phyloP scores from a whole-genome alignment of 23 tunicate species.

The Halocynthia roretzi region DNA sequence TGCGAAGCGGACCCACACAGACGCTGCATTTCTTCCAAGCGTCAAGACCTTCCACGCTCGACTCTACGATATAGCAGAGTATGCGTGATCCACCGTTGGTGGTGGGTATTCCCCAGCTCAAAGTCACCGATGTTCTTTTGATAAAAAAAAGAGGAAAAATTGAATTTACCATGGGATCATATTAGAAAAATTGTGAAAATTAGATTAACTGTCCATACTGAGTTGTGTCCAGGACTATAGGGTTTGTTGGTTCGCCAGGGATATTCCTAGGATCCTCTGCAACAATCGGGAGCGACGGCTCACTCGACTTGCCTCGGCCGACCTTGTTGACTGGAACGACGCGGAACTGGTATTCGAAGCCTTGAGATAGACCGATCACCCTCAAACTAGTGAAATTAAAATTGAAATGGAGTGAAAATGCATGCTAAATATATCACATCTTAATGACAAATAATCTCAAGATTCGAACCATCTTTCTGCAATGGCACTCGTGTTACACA shows the following conservation, averaged over 20 bases:
- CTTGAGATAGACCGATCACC: conserved; percentile 49
- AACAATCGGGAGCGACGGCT: conserved; percentile 51
- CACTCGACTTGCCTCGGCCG: conserved; percentile 73
- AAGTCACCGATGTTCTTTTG: conserved; percentile 36
- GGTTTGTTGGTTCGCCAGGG: conserved; percentile 65
- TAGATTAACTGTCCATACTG: conserved; percentile 10
- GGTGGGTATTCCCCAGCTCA: conserved; percentile 77
- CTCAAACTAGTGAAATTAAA: conserved; percentile 14
- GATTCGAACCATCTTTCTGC: conserved; percentile 20
- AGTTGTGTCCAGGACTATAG: conserved; percentile 53
- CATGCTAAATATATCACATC: too few species aligned
- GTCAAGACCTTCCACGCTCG: conserved; percentile 58
- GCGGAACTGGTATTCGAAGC: conserved; percentile 78
- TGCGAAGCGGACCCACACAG: conserved; percentile 40
- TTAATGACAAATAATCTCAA: background rate
- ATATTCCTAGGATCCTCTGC: conserved; percentile 57
- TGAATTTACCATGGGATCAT: background rate
- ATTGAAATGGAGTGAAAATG: too few species aligned
- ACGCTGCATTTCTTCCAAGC: conserved; percentile 82
- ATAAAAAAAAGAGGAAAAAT: background rate
- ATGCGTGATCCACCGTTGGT: conserved; percentile 48
- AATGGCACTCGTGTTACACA: conserved; percentile 56
- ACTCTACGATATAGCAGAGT: conserved; percentile 58
- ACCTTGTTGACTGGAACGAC: conserved; percentile 79
- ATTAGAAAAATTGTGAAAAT: background rate